These are phyloP conservation scores for Fratercula arctica DNA, from an alignment of 2,797 vertebrate genomes.

Conservation along the genomic window DNA sequence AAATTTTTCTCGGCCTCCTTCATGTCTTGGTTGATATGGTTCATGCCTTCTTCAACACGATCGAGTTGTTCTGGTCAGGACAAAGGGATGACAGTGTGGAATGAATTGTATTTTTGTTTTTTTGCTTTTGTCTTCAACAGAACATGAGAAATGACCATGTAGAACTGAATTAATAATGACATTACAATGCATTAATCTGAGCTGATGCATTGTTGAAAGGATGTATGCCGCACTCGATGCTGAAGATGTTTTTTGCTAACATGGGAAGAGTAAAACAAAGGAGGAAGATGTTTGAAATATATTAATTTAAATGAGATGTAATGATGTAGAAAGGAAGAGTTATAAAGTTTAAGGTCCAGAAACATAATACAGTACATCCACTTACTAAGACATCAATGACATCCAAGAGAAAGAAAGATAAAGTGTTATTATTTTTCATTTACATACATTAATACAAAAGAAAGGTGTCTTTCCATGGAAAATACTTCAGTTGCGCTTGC, in stretches of 20 bases:
- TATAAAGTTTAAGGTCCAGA: constrained; percentile 68
- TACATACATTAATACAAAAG: constrained; percentile 25
- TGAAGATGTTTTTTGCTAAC: constrained; percentile 22
- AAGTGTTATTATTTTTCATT: constrained; percentile 59
- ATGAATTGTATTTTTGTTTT: constrained; percentile 89
- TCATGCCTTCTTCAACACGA: constrained; percentile 99
- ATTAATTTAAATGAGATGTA: constrained; percentile 63
- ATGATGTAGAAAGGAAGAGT: constrained; percentile 62
- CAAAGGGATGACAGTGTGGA: constrained; percentile 99
- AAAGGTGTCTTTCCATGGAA: constrained; percentile 36
- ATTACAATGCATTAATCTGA: constrained; percentile 77
- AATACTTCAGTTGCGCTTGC: background rate
- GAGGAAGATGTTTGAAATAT: constrained; percentile 60
- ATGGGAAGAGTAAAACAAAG: constrained; percentile 59
- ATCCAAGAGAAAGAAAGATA: constrained; percentile 71
- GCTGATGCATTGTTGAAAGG: constrained; percentile 75
- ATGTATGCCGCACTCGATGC: constrained; percentile 25
- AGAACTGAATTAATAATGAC: constrained; percentile 72
- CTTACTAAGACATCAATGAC: constrained; percentile 71
- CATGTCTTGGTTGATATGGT: constrained; percentile 99
- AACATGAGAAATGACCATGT: constrained; percentile 88
- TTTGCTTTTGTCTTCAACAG: constrained; percentile 83
- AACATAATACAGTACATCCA: constrained; percentile 62
- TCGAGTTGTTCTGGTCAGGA: constrained; percentile 99
- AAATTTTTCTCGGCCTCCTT: constrained; percentile 99